Base-by-base conservation (phyloP, 1,140 invertebrate genomes). In the Acromyrmex heyeri region DNA sequence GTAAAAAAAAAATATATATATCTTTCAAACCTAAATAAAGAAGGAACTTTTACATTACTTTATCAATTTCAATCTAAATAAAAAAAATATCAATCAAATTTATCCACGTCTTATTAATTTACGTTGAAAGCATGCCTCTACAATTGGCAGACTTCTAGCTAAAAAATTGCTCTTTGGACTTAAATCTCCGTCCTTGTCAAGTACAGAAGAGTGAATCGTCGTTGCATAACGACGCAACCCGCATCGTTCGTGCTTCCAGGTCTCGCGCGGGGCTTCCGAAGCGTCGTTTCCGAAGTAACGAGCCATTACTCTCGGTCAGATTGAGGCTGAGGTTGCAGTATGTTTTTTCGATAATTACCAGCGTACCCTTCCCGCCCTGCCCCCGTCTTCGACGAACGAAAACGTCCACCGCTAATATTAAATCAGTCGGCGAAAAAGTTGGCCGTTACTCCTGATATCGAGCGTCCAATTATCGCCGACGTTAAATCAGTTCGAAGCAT, bases 331-430 rank as follows among this genome's bases (percentile, higher is more conserved):
- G 72, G 79, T 83, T 83, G 79, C 69, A 62, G 79, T 83, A 83
- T 83, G 79, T 85, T 85, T 85, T 85, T 78, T 85, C 82, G 82
- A 85, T 85, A 85, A 85, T 85, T 85, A 85, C 82, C 61, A 78
- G 30, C 69, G 69, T 44, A 55, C 38, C 55, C 16, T 12, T 10
- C 38, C 38, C 77, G 14, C 14, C 7, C 44, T 44, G 16, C 3
- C 24, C 30, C 14, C 65, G 21, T 69, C 65, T 48, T 69, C 16
- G n/a, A 50, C 72, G 34, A 34, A 50, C 72, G n/a, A 61, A 14
- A 76, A 53, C 72, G 73, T 78, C 48, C 61, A 85, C 82, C 59
- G 50, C 82, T 77, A 76, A 85, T 78, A 78, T 85, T 77, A 64
- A 78, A 85, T 77, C 82, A 78, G 62, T 38, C 61, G 73, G 61